Evolutionary conservation across 2,888 invertebrate genomes (phyloP), one percentile per base, ranked within the genome.

Genomic region (Pheosia gnoma): DNA sequence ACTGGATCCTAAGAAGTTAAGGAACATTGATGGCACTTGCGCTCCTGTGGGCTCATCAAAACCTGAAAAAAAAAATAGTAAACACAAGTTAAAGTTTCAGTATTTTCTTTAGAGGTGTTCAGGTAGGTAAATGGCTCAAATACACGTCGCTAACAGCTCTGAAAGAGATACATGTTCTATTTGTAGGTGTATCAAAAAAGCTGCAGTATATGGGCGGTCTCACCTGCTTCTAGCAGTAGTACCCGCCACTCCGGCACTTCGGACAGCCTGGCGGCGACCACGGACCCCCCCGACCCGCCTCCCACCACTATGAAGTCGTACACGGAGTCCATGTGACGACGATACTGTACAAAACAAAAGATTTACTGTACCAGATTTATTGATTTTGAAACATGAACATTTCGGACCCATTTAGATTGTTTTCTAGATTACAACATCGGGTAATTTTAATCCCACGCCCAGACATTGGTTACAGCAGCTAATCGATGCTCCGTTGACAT

Each of bases 21-120:
- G 94, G 87, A 97, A 97, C 96, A 98, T 97, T 3, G 98, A 97
- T 0, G 98, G 98, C 58, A 98, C 97, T 83, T 98, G 97, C 0
- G 97, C 96, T 1, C 97, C 97, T 0, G 97, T 97, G 0, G 98
- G 97, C 84, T 98, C 98, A 82, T 98, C 97, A 65, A 96, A 95
- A 38, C 98, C 96, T 96, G 25, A n/a, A 47, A n/a, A 47, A 11
- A 47, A 43, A 39, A 41, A 0, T 1, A 9, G 25, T 25, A 25
- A 0, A 25, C 1, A 25, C 25, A 25, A 25, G 25, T 25, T 25
- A 25, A 0, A 25, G 25, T 25, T 25, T 25, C 25, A 25, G 25
- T 25, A 25, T 25, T 25, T 25, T 25, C 0, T 25, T 25, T 25
- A 25, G 25, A n/a, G n/a, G n/a, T 2, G 25, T 25, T 25, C 25